phyloP scores from a whole-genome alignment of 1,140 invertebrate species.

The Sarcophaga peregrina region DNA sequence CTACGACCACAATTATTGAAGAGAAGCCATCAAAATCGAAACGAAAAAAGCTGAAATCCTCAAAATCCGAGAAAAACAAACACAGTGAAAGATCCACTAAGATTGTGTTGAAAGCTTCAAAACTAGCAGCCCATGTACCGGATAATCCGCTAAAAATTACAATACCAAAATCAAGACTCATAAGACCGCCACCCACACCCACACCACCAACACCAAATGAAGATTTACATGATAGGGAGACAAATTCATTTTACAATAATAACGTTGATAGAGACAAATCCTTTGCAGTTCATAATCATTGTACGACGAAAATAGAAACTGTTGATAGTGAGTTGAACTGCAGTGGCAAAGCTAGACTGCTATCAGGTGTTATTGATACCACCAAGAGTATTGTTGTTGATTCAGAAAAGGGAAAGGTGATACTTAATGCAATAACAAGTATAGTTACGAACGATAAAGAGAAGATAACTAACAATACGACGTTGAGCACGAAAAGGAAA shows the following conservation, averaged over 20 bases:
- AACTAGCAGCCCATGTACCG: background rate
- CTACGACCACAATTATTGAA: background rate
- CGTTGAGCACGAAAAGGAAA: background rate
- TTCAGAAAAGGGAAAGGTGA: no score
- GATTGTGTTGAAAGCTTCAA: background rate
- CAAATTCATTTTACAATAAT: no score
- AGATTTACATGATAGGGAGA: no score
- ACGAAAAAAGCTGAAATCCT: background rate
- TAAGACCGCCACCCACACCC: background rate
- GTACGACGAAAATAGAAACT: no score
- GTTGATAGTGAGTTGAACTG: no score
- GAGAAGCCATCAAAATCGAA: background rate
- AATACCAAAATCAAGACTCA: background rate
- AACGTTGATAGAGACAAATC: no score
- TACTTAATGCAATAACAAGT: no score
- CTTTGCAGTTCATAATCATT: no score
- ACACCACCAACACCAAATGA: background rate
- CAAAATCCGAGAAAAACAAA: background rate
- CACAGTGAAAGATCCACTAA: background rate
- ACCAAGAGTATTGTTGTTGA: no score
- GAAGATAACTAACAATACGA: background rate
- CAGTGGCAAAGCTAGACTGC: no score
- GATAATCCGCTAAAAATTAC: background rate
- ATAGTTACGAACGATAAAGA: background rate
- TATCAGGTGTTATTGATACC: no score